A percentile compares a stretch with the other conserved stretches of the same genome.
phyloP scores from a whole-genome alignment of 2,113 vertebrate genomes.

The Anser brachyrhynchus region DNA sequence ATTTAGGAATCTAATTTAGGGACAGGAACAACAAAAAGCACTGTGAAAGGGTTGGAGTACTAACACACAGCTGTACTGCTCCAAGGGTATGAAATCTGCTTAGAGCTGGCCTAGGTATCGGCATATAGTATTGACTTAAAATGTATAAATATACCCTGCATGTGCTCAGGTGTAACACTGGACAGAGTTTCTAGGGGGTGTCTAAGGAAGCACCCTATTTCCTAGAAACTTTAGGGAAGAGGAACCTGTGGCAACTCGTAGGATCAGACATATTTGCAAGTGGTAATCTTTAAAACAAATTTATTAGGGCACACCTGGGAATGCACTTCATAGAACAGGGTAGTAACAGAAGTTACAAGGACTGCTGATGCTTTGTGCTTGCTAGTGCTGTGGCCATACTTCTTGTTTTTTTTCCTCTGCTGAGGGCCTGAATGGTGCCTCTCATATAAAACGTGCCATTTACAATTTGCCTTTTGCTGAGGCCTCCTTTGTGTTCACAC shows the following conservation, averaged over 20 bases:
- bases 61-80: not conserved
- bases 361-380: not conserved
- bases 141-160: not conserved
- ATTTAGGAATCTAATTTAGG: not conserved
- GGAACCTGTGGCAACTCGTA: not conserved
- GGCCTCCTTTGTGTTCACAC: constrained; percentile 53
- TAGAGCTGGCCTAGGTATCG: not conserved
- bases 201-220: not conserved
- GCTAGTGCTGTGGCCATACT: not conserved
- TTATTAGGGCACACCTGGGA: not conserved
- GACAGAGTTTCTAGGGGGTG: not conserved
- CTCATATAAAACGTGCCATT: constrained; percentile 47
- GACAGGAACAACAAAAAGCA: not conserved
- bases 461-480: constrained; percentile 58
- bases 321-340: not conserved
- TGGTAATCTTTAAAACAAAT: not conserved
- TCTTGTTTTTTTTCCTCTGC: not conserved
- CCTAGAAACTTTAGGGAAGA: not conserved
- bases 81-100: not conserved
- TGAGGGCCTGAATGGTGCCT: constrained; percentile 24
- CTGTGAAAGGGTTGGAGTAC: not conserved
- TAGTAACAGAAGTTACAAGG: not conserved
- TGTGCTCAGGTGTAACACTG: not conserved
- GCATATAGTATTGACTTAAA: not conserved
- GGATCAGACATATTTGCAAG: not conserved